Conservation (phyloP, 2,797 vertebrate species). For the Garrulus glandarius region DNA sequence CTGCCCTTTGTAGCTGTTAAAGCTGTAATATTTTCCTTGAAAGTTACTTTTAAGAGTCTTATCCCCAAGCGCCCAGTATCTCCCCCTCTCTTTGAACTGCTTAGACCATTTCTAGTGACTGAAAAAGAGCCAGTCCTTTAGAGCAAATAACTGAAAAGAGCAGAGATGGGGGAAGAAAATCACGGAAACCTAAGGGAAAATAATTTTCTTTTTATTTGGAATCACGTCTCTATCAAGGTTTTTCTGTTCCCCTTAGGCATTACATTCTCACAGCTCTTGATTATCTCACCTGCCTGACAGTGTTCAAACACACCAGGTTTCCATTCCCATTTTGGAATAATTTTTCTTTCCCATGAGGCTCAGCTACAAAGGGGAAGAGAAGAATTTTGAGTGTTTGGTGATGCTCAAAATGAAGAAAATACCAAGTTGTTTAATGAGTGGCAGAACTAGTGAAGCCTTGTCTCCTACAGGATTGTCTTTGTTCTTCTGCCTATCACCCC, state of each 20-base stretch:
- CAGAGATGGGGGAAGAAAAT: not conserved
- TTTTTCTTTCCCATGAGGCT: not conserved
- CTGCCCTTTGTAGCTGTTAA: not conserved
- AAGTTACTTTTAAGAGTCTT: not conserved
- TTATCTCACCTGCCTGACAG: not conserved
- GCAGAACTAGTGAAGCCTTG: not conserved
- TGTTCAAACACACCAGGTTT: not conserved
- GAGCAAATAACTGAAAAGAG: not conserved
- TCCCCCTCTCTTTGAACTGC: not conserved
- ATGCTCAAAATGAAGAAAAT: not conserved
- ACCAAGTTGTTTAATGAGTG: not conserved
- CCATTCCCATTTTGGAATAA: not conserved
- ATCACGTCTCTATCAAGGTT: not conserved
- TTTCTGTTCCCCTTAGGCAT: not conserved
- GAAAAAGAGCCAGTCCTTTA: not conserved
- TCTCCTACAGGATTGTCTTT: not conserved
- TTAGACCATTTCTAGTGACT: not conserved
- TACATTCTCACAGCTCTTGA: not conserved
- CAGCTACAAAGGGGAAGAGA: not conserved
- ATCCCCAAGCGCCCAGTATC: not conserved
- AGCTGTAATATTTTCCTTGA: conserved; percentile 27
- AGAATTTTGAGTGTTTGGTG: not conserved
- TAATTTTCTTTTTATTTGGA: not conserved
- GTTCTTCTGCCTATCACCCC: not conserved
- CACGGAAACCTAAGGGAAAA: not conserved